Evolutionary conservation across 2,888 invertebrate genomes (phyloP).

Genomic region (Margaritifera margaritifera): DNA sequence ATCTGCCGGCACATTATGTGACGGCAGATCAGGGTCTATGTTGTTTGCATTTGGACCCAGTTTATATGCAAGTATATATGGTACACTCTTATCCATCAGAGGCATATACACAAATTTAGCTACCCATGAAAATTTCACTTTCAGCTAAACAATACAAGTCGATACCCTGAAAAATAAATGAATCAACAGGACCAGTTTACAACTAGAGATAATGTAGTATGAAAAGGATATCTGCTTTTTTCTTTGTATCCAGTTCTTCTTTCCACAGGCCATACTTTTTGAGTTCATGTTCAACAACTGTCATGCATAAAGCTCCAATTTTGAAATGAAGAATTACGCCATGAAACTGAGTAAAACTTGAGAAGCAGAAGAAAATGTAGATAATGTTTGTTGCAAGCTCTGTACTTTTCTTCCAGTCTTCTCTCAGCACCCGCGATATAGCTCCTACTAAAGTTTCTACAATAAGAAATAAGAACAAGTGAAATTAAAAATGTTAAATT

Average conservation of each 20-base stretch:
- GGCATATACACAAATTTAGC: no score
- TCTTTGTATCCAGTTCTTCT: slow-evolving; percentile 73
- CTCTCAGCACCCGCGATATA: slow-evolving; percentile 92
- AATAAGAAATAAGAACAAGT: slow-evolving; percentile 3
- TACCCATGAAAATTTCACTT: no score
- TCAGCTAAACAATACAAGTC: no score
- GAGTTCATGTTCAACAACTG: slow-evolving; percentile 95
- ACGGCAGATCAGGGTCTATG: no score
- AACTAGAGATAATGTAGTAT: background rate
- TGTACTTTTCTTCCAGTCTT: slow-evolving; percentile 97
- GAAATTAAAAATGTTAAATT: no score
- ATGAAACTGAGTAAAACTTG: slow-evolving; percentile 95
- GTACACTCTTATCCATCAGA: no score
- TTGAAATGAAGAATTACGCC: slow-evolving; percentile 95
- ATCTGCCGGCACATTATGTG: no score
- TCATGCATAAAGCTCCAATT: slow-evolving; percentile 95
- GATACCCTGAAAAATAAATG: no score
- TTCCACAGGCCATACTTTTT: slow-evolving; percentile 94
- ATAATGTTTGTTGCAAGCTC: slow-evolving; percentile 97
- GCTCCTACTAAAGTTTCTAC: slow-evolving; percentile 92
- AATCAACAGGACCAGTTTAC: background rate
- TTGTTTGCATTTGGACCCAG: no score
- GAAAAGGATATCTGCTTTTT: slow-evolving; percentile 66
- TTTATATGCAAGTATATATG: no score
- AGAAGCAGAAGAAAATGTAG: slow-evolving; percentile 97